Evolutionary conservation across 2,888 invertebrate species (phyloP).

Genomic region (Pristionchus exspectatus): DNA sequence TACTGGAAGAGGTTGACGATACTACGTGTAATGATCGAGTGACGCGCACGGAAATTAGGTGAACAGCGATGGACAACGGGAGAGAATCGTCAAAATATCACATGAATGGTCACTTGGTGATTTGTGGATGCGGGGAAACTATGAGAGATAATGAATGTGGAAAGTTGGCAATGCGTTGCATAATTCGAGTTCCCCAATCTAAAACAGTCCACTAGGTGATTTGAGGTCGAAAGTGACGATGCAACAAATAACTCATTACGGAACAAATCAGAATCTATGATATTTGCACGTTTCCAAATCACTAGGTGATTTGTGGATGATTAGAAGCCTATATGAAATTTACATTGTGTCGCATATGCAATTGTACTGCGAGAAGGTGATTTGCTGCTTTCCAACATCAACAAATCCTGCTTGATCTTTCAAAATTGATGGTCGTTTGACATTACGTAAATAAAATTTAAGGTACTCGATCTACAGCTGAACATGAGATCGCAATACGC

Average conservation of each 20-base stretch:
- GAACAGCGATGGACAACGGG: background rate
- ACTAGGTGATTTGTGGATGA: slow-evolving; percentile 21
- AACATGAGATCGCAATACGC: background rate
- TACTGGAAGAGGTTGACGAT: background rate
- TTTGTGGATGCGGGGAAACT: background rate
- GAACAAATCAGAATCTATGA: no score
- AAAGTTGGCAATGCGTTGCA: background rate
- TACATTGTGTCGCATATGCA: background rate
- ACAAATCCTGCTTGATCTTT: no score
- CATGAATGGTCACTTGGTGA: background rate
- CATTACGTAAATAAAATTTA: no score
- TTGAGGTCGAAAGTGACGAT: background rate
- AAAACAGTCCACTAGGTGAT: background rate
- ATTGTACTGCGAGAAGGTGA: background rate
- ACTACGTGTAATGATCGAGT: background rate
- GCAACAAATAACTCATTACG: background rate
- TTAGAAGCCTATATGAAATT: background rate
- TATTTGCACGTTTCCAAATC: background rate
- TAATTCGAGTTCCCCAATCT: no score
- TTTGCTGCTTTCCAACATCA: background rate
- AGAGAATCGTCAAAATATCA: background rate
- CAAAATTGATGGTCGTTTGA: no score
- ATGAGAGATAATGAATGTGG: background rate
- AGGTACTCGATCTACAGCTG: no score
- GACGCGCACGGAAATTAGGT: background rate